Conservation (phyloP, 35 echinoderm and acorn worm genomes). For the Holothuria glaberrima region DNA sequence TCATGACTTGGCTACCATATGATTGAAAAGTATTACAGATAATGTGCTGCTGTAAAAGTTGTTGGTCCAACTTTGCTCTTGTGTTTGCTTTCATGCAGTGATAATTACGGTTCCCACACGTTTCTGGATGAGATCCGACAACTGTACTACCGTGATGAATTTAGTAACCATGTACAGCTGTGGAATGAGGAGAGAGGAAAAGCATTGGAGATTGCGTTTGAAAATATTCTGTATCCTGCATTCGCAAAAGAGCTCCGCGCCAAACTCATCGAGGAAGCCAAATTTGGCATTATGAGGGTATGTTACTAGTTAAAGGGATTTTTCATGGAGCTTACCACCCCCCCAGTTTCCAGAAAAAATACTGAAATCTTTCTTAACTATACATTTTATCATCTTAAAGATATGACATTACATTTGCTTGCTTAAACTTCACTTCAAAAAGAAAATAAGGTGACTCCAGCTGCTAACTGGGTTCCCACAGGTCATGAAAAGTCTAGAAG, state of each 20-base stretch:
- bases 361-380: too few relatives aligned
- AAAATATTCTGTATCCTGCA: constrained; percentile 84
- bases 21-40: too few relatives aligned
- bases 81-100: constrained; percentile 47
- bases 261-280: constrained; percentile 83
- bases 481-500: too few relatives aligned
- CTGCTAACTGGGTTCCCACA: too few relatives aligned
- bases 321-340: neutral
- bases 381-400: too few relatives aligned
- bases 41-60: too few relatives aligned
- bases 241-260: constrained; percentile 85
- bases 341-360: too few relatives aligned
- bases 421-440: too few relatives aligned
- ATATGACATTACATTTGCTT: too few relatives aligned
- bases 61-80: too few relatives aligned
- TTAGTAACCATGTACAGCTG: constrained; percentile 84
- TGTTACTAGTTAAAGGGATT: neutral
- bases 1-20: too few relatives aligned
- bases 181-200: constrained; percentile 86
- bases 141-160: constrained; percentile 96
- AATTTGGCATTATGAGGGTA: constrained; percentile 89
- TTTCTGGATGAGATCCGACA: constrained; percentile 98
- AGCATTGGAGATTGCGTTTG: constrained; percentile 82
- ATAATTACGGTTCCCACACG: constrained; percentile 57
- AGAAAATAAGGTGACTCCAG: too few relatives aligned